Percentiles rank a stretch among this genome's conserved stretches.
phyloP scores from a whole-genome alignment of 2,888 invertebrate species.

The Acrobasis suavella region DNA sequence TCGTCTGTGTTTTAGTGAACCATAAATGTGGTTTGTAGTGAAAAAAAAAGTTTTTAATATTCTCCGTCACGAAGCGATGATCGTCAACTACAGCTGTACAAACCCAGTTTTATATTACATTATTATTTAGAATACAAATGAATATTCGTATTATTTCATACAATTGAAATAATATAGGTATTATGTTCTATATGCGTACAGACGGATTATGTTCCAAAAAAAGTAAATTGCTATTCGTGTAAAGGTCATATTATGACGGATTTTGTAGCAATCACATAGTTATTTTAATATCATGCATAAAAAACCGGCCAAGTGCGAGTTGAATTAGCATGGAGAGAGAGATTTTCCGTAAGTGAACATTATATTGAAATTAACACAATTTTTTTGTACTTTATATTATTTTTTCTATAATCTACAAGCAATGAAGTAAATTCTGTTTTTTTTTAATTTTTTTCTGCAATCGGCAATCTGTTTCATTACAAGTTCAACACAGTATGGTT shows the following conservation, averaged over 20 bases:
- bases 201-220: conserved; percentile 9
- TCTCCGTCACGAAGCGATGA: conserved; percentile 45
- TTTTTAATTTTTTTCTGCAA: too few relatives aligned
- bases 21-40: conserved; percentile 25
- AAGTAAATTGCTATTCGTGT: conserved; percentile 7
- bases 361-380: too few relatives aligned
- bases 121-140: conserved; percentile 51
- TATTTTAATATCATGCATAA: conserved; percentile 1
- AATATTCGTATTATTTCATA: conserved; percentile 44
- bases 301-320: too few relatives aligned
- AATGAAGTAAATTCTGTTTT: too few relatives aligned
- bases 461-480: too few relatives aligned
- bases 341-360: too few relatives aligned
- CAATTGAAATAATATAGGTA: conserved; percentile 32
- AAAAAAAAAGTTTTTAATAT: conserved; percentile 31
- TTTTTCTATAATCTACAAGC: too few relatives aligned
- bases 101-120: conserved; percentile 50
- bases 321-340: too few relatives aligned
- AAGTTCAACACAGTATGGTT: too few relatives aligned
- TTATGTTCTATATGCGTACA: neutral
- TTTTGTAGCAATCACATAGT: conserved; percentile 6
- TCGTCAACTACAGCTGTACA: conserved; percentile 56
- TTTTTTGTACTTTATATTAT: too few relatives aligned
- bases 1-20: conserved; percentile 33
- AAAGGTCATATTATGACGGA: conserved; percentile 18